phyloP scores from a whole-genome alignment of 2,888 invertebrate species.

The Parnassius glacialis region DNA sequence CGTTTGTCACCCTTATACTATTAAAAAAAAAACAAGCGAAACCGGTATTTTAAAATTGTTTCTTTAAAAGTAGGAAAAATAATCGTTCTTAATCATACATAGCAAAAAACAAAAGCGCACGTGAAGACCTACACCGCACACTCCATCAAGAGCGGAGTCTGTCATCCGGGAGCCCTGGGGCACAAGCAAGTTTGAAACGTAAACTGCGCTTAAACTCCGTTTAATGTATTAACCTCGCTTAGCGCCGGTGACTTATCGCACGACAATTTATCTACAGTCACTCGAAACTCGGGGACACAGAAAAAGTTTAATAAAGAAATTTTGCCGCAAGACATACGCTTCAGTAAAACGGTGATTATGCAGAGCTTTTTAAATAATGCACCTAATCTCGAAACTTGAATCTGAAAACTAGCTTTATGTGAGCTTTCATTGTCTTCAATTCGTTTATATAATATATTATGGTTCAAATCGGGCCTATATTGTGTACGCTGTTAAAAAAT shows the following conservation, averaged over 20 bases:
- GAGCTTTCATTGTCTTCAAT: too few species aligned
- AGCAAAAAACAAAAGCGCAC: constrained; percentile 49
- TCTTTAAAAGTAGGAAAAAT: too few species aligned
- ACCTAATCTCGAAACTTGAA: constrained; percentile 15
- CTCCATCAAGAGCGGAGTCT: constrained; percentile 10
- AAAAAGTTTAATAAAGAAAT: constrained; percentile 68
- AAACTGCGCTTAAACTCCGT: constrained; percentile 62
- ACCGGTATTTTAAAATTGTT: too few species aligned
- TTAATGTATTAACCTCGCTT: constrained; percentile 75
- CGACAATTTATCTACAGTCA: constrained; percentile 63
- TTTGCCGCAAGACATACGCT: constrained; percentile 42
- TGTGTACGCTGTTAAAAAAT: too few species aligned
- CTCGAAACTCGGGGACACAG: constrained; percentile 43
- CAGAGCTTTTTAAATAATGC: constrained; percentile 18
- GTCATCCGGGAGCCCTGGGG: constrained; percentile 26
- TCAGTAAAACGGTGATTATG: constrained; percentile 22
- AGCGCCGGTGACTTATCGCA: constrained; percentile 63
- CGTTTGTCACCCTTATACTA: too few species aligned
- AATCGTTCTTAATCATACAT: too few species aligned
- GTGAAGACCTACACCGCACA: not conserved
- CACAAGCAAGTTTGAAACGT: constrained; percentile 42
- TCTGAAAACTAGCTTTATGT: constrained; percentile 12
- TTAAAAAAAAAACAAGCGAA: too few species aligned
- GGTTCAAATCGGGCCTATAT: too few species aligned
- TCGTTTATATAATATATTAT: too few species aligned